Percentiles rank a stretch among this genome's conserved stretches.
Evolutionary conservation across 1,140 invertebrate species (phyloP).

Genomic region (Drosophila insularis): DNA sequence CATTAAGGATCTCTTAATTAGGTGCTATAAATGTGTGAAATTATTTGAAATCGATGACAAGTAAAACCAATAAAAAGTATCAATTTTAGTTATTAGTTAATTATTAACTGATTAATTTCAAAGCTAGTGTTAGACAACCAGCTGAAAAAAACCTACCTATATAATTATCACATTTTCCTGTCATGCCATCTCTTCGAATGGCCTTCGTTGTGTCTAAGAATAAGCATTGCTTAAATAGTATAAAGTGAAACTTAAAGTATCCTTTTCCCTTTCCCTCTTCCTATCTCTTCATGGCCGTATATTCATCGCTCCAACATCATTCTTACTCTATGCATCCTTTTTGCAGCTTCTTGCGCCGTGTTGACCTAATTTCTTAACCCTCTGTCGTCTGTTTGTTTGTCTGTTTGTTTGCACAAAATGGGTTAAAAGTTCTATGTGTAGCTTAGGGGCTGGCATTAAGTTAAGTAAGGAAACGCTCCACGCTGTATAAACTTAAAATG

Average conservation of each 20-base stretch:
- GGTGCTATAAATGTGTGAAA: too few species aligned
- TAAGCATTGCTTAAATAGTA: conserved; percentile 18
- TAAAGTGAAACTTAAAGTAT: conserved; percentile 35
- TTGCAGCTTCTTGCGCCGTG: conserved; percentile 26
- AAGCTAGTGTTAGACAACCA: too few species aligned
- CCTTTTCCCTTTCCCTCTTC: not conserved
- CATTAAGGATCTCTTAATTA: too few species aligned
- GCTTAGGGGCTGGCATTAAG: conserved; percentile 46
- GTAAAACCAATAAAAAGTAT: too few species aligned
- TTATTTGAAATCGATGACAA: too few species aligned
- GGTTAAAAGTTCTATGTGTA: conserved; percentile 61
- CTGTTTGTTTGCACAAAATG: conserved; percentile 66
- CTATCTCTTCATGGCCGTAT: not conserved
- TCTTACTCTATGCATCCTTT: conserved; percentile 12
- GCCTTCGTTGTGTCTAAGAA: not conserved
- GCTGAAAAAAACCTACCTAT: too few species aligned
- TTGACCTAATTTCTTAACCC: conserved; percentile 57
- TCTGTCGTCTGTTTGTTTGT: conserved; percentile 50
- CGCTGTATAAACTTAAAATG: conserved; percentile 49
- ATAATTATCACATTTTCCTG: too few species aligned
- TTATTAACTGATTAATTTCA: too few species aligned
- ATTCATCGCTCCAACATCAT: not conserved
- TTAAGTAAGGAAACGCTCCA: conserved; percentile 37
- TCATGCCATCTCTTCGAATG: too few species aligned
- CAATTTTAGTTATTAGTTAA: too few species aligned